Evolutionary conservation across 2,888 invertebrate genomes (phyloP).

Genomic region (Drosophila hamatofila): DNA sequence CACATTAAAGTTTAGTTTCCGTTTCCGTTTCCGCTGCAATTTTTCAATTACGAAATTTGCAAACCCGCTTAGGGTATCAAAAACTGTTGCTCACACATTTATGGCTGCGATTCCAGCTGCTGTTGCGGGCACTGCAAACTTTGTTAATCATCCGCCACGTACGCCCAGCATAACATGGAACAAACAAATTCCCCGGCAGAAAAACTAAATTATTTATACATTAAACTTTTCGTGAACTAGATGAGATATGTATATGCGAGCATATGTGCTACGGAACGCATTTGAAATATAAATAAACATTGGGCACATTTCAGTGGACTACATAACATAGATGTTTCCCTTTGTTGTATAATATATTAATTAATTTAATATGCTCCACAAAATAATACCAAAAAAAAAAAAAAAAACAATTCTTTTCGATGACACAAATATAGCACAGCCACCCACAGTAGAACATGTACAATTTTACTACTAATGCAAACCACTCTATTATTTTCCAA

Average conservation of each 20-base stretch:
- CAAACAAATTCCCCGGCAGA: conserved; percentile 15
- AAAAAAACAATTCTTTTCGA: not conserved
- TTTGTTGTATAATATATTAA: not conserved
- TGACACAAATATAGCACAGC: not conserved
- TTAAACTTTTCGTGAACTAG: conserved; percentile 13
- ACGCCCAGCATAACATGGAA: conserved; percentile 13
- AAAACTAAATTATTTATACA: conserved; percentile 34
- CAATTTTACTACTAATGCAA: no score
- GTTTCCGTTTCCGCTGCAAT: conserved; percentile 34
- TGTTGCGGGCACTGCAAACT: conserved; percentile 27
- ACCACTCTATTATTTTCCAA: not conserved
- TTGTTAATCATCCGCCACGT: conserved; percentile 68
- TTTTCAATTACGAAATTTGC: conserved; percentile 65
- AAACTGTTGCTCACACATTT: conserved; percentile 24
- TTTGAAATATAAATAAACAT: not conserved
- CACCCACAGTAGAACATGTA: not conserved
- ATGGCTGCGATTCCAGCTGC: conserved; percentile 5
- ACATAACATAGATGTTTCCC: not conserved
- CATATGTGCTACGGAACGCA: not conserved
- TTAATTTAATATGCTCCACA: not conserved
- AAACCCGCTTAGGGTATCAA: conserved; percentile 24
- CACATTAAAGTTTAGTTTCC: conserved; percentile 42
- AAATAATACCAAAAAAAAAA: not conserved
- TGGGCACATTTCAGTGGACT: not conserved
- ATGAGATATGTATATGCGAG: not conserved